Evolutionary conservation across 2,113 vertebrate species (phyloP), one percentile per base, ranked within the genome.

Genomic region (Ammospiza nelsoni): DNA sequence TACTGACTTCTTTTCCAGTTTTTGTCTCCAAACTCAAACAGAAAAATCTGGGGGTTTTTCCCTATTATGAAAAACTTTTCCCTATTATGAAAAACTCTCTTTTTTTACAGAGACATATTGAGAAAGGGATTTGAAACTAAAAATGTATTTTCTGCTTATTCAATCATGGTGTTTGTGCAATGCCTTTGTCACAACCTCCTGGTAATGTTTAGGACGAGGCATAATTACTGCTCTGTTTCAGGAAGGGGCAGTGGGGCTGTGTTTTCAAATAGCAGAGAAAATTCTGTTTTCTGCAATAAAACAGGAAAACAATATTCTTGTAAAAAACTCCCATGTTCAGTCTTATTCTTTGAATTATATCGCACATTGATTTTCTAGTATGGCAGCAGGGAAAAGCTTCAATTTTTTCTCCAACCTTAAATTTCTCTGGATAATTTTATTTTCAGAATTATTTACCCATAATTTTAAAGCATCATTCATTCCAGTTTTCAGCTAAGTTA

Each of bases 21-120:
- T 33, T 29, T 72, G 12, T 44, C 33, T 59, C 29, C 37, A 54
- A 74, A 71, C 22, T 29, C 12, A 61, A 77, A 58, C 5, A n/a
- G 9, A 25, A 37, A 35, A 9, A 6, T 51, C 23, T 76, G 7
- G 1, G 0, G 0, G 4, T 6, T 52, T 52, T 88, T 14, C 4
- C 6, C 6, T 49, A 7, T 39, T 51, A 9, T 31, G 28, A 52
- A 8, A 39, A 39, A 39, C 37, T 52, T 39, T 88, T 14, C 4
- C 8, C 6, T 49, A 7, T 39, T 51, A 9, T 31, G 28, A 52
- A 8, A 39, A 39, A 39, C 37, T 39, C 37, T 6, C 31, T 55
- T 55, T 55, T 87, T 51, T 37, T 13, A 41, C 0, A 33, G 35
- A 58, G 74, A 46, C 9, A 17, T 55, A 19, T 35, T 69, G 24